Percentiles rank a stretch among this genome's conserved stretches.
phyloP scores from a whole-genome alignment of 2,797 vertebrate genomes.

The Brachymystax lenok region DNA sequence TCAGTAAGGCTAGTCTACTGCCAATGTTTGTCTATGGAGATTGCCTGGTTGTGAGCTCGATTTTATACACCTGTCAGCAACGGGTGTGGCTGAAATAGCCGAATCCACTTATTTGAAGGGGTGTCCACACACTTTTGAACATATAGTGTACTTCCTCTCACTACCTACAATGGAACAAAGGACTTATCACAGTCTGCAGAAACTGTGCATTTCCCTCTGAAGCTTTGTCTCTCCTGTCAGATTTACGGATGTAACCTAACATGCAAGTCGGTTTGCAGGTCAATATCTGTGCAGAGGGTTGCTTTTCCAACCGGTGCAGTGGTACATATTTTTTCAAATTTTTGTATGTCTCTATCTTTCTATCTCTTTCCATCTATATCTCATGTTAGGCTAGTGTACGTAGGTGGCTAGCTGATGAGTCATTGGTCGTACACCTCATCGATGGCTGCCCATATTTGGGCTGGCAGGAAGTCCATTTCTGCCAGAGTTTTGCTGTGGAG shows the following conservation, averaged over 20 bases:
- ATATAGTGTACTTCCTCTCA: not conserved
- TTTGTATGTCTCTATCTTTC: not conserved
- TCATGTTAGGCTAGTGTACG: constrained; percentile 52
- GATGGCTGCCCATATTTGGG: constrained; percentile 75
- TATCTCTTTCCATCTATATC: not conserved
- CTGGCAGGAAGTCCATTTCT: constrained; percentile 71
- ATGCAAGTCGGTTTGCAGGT: not conserved
- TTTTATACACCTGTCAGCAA: no score
- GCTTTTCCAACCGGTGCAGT: not conserved
- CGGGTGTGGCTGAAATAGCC: no score
- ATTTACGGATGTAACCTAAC: not conserved
- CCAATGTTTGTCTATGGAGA: no score
- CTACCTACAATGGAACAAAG: not conserved
- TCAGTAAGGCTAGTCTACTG: no score
- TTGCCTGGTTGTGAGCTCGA: no score
- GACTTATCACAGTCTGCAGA: constrained; percentile 4
- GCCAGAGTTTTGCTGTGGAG: constrained; percentile 45
- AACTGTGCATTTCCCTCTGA: not conserved
- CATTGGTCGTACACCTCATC: constrained; percentile 79
- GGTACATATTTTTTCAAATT: not conserved
- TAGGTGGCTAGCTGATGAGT: constrained; percentile 74
- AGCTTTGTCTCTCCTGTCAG: not conserved
- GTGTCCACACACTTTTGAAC: no score
- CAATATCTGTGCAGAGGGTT: not conserved
- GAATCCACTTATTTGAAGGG: no score